phyloP scores from a whole-genome alignment of 2,797 vertebrate genomes.

The Phrynocephalus guinanensis region DNA sequence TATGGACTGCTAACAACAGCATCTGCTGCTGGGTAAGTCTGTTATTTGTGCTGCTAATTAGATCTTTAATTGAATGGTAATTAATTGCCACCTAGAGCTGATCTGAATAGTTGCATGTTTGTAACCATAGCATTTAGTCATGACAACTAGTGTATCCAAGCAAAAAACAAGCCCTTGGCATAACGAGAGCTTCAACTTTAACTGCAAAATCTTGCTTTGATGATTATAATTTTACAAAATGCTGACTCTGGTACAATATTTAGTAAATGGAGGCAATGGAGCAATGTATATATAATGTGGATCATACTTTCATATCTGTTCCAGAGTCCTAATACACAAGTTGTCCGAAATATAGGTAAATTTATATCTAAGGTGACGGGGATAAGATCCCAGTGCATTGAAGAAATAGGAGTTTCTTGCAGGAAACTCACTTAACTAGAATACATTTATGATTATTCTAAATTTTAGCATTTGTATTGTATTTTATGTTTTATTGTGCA shows the following conservation, averaged over 20 bases:
- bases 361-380: too few species aligned
- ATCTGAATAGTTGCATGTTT: slow-evolving; percentile 8
- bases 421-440: too few species aligned
- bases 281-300: slow-evolving; percentile 26
- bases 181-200: slow-evolving; percentile 35
- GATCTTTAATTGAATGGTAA: background rate
- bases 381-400: too few species aligned
- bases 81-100: background rate
- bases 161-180: slow-evolving; percentile 31
- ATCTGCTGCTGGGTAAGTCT: background rate
- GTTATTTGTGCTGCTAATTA: slow-evolving; percentile 17
- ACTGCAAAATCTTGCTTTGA: slow-evolving; percentile 65
- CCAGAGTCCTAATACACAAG: too few species aligned
- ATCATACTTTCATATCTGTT: too few species aligned
- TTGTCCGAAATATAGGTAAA: too few species aligned
- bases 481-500: too few species aligned
- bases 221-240: slow-evolving; percentile 58
- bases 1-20: slow-evolving; percentile 23
- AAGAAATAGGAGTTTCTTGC: too few species aligned
- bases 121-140: slow-evolving; percentile 3
- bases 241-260: slow-evolving; percentile 49
- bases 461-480: too few species aligned
- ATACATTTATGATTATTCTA: too few species aligned
- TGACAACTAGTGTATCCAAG: slow-evolving; percentile 33
- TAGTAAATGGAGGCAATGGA: slow-evolving; percentile 40